phyloP scores from a whole-genome alignment of 2,797 vertebrate species.

The Lates japonicus region DNA sequence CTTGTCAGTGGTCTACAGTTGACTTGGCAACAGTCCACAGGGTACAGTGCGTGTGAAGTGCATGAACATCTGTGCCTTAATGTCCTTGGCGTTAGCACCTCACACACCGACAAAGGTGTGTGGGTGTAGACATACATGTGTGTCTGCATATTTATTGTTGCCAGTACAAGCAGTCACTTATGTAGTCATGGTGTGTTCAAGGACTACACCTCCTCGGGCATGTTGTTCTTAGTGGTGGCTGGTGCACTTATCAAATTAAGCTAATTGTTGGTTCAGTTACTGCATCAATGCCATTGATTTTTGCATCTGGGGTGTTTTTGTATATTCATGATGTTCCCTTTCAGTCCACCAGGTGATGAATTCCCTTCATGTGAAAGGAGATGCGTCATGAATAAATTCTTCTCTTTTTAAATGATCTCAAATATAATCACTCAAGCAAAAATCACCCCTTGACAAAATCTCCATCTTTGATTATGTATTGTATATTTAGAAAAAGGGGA shows the following conservation, averaged over 20 bases:
- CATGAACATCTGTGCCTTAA: constrained; percentile 94
- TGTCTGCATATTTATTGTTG: constrained; percentile 28
- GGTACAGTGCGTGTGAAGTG: constrained; percentile 92
- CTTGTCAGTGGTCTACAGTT: constrained; percentile 93
- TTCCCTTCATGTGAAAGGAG: background rate
- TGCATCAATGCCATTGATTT: constrained; percentile 7
- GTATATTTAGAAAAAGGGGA: background rate
- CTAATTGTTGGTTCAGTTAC: constrained; percentile 24
- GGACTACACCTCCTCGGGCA: constrained; percentile 34
- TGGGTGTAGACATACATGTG: constrained; percentile 32
- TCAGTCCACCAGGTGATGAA: background rate
- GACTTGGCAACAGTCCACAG: constrained; percentile 94
- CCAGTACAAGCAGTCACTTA: constrained; percentile 40
- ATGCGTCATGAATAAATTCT: background rate
- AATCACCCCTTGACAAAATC: background rate
- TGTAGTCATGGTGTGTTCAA: constrained; percentile 56
- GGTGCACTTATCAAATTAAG: constrained; percentile 5
- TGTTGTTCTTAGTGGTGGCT: constrained; percentile 1
- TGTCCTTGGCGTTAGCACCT: constrained; percentile 85
- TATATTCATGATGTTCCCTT: background rate
- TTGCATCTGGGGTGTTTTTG: background rate
- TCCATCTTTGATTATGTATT: background rate
- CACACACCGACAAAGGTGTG: constrained; percentile 57
- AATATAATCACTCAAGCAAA: background rate
- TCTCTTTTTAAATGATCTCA: constrained; percentile 7